Evolutionary conservation across 92 coral and sea anemone species (phyloP).

Genomic region (Porites evermanni): DNA sequence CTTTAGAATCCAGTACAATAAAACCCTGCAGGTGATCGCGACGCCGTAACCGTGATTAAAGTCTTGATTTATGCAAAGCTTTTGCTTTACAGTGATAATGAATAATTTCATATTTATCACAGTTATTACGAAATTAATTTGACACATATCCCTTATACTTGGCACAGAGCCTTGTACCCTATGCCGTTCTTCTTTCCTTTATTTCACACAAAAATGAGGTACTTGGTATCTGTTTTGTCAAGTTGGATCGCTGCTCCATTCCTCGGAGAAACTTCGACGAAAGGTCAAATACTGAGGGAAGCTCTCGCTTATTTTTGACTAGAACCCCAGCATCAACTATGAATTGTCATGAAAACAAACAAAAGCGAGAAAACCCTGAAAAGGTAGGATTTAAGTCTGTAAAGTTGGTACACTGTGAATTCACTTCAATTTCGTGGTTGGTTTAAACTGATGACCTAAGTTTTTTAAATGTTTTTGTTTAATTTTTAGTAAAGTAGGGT

Average conservation of each 20-base stretch:
- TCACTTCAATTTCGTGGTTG: too few relatives aligned
- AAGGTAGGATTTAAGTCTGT: conserved; percentile 20
- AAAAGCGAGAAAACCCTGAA: conserved; percentile 24
- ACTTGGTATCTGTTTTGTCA: background rate
- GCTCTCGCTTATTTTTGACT: background rate
- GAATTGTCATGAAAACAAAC: conserved; percentile 20
- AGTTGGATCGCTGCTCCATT: background rate
- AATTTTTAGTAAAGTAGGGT: too few relatives aligned
- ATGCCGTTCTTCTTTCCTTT: background rate
- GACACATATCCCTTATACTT: background rate
- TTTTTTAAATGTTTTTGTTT: too few relatives aligned
- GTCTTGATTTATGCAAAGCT: conserved; percentile 34
- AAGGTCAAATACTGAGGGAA: background rate
- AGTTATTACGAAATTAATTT: conserved; percentile 41
- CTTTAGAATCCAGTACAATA: conserved; percentile 16
- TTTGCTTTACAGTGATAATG: conserved; percentile 26
- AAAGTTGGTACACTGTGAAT: background rate
- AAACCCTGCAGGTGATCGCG: conserved; percentile 18
- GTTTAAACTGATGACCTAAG: too few relatives aligned
- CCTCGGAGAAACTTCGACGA: background rate
- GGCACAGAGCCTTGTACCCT: background rate
- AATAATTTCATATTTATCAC: conserved; percentile 43
- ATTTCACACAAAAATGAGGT: background rate
- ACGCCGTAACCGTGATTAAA: background rate
- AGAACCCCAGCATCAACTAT: background rate